These are phyloP conservation scores for Siniperca chuatsi DNA, from an alignment of 2,113 vertebrate species.

Conservation along the genomic window DNA sequence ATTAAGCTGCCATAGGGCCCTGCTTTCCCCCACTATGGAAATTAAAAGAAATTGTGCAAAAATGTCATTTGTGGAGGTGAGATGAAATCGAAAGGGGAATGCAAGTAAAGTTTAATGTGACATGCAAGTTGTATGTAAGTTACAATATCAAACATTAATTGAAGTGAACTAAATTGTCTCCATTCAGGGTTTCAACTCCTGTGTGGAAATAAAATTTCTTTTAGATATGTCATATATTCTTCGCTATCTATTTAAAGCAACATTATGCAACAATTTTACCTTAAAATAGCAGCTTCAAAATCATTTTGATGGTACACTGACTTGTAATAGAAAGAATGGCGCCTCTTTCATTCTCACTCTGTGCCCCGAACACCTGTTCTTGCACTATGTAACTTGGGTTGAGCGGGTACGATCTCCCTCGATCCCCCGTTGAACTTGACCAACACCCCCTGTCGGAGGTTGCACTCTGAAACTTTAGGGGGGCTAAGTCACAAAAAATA, in stretches of 20 bases:
- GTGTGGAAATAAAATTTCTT: neutral
- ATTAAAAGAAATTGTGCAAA: neutral
- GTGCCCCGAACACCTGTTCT: no score
- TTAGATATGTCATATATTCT: neutral
- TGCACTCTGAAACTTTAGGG: no score
- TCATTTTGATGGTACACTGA: no score
- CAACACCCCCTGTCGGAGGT: no score
- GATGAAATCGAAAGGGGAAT: neutral
- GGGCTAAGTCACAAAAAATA: no score
- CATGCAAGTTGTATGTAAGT: neutral
- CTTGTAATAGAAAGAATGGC: no score
- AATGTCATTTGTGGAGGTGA: neutral
- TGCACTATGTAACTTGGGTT: no score
- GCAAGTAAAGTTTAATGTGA: constrained; percentile 9
- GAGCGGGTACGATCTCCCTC: no score
- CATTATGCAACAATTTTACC: no score
- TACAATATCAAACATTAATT: neutral
- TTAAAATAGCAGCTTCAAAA: no score
- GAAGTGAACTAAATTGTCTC: constrained; percentile 1
- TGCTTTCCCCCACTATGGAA: neutral
- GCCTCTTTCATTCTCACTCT: no score
- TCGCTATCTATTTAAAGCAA: neutral
- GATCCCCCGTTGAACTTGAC: no score
- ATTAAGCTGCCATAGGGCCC: neutral
- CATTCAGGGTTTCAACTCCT: constrained; percentile 6